Evolutionary conservation across 2,113 vertebrate genomes (phyloP).

Genomic region (Plotosus lineatus): DNA sequence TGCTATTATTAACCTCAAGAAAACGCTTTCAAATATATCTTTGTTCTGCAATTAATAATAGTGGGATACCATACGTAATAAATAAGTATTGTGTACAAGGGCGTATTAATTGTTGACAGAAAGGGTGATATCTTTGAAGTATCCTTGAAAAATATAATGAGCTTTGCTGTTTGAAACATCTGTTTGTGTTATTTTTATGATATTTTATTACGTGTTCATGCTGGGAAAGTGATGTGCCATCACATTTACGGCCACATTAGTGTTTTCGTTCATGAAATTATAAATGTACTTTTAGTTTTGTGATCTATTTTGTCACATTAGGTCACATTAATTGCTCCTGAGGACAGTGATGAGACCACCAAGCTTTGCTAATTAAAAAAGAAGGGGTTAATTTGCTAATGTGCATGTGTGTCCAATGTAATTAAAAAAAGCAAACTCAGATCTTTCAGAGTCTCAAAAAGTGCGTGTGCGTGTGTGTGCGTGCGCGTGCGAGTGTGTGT

Average conservation of each 20-base stretch:
- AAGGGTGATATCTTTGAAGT: background rate
- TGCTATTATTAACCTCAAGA: conserved; percentile 1
- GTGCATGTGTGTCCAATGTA: conserved; percentile 38
- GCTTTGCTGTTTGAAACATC: conserved; percentile 1
- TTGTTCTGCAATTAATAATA: background rate
- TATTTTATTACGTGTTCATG: conserved; percentile 1
- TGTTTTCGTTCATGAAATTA: conserved; percentile 60
- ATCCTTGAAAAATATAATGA: conserved; percentile 27
- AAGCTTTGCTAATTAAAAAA: conserved; percentile 66
- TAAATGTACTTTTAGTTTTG: conserved; percentile 66
- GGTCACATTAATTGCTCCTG: conserved; percentile 65
- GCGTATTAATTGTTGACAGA: background rate
- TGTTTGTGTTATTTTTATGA: conserved; percentile 5
- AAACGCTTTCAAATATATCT: background rate
- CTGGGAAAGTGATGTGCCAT: conserved; percentile 3
- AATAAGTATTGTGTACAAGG: background rate
- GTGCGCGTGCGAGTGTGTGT: too few species aligned
- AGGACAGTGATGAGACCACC: conserved; percentile 66
- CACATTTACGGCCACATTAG: background rate
- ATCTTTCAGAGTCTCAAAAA: conserved; percentile 68
- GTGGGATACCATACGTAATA: background rate
- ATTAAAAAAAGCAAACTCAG: conserved; percentile 66
- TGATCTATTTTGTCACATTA: conserved; percentile 67
- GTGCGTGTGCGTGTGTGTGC: too few species aligned
- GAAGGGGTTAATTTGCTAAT: conserved; percentile 50